Base-by-base conservation (phyloP, 1,140 invertebrate genomes). In the Calliopsis andreniformis region DNA sequence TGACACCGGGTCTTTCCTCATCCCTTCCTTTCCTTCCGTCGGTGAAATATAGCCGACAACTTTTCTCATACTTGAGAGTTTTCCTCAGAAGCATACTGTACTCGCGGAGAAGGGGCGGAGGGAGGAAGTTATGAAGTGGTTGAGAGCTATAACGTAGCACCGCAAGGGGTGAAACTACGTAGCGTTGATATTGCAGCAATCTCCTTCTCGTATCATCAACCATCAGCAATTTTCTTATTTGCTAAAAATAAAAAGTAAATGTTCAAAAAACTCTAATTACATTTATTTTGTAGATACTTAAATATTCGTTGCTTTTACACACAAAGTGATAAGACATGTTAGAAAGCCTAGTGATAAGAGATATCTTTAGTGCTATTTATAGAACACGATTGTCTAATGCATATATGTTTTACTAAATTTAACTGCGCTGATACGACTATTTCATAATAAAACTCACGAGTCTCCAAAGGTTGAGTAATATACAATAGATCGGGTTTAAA, bases 1-100 rank as follows among this genome's bases (percentile, higher is more conserved):
- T 86, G 89, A 90, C 87, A 90, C 89, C 87, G 79, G 81, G 79
- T 86, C 87, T 85, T 79, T 47, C 82, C 80, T 87, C 85, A 69
- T 87, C 83, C 83, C 73, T 84, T 83, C 82, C 80, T 72, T 70
- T 79, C 64, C 69, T 63, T 67, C 59, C 62, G 78, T 53, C 69
- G 16, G 67, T 91, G 85, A 91, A 89, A 89, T 90, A 91, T 90
- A 83, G 87, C 87, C 79, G 78, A 79, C 82, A 89, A 90, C 88
- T 90, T 89, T 89, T 89, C 87, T 89, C 83, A 87, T 88, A 85
- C 83, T 86, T 78, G 78, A 76, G 85, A 88, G 70, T 89, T 89
- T 90, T 90, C 85, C 69, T 63, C 67, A 64, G 59, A 79, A 81
- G 72, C 69, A 76, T 71, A 58, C 49, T 49, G 45, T 49, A 35